Evolutionary conservation across 2,113 vertebrate species (phyloP).

Genomic region (Sceloporus undulatus): DNA sequence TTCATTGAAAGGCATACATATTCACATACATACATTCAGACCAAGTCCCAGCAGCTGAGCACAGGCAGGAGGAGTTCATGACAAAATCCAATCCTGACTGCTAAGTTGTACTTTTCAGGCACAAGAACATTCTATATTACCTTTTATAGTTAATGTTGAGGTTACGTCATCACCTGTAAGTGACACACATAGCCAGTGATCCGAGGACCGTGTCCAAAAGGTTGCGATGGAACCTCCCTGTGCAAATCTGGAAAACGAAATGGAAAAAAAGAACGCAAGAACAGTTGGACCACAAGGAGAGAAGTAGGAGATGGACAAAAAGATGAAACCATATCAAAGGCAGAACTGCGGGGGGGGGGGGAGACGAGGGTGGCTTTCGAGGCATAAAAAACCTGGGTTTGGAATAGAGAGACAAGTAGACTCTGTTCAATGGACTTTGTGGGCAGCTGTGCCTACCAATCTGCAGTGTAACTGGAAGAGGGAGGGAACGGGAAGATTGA

Average conservation of each 20-base stretch:
- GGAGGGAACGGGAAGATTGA: no score
- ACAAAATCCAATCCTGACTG: not conserved
- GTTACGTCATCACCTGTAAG: constrained; percentile 80
- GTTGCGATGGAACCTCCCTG: constrained; percentile 84
- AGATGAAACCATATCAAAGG: not conserved
- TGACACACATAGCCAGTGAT: constrained; percentile 65
- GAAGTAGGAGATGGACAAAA: not conserved
- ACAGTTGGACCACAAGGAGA: not conserved
- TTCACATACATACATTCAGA: no score
- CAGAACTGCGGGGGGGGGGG: not conserved
- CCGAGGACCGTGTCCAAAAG: constrained; percentile 79
- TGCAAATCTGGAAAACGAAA: constrained; percentile 67
- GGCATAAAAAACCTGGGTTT: not conserved
- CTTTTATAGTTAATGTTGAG: constrained; percentile 84
- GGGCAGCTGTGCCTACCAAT: no score
- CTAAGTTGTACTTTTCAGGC: no score
- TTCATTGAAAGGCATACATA: no score
- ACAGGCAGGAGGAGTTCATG: no score
- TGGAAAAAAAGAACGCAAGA: not conserved
- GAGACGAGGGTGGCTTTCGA: not conserved
- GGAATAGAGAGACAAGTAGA: not conserved
- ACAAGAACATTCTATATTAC: constrained; percentile 51
- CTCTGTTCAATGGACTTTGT: no score
- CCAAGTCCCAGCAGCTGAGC: no score
- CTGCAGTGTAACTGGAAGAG: no score